phyloP scores from a whole-genome alignment of 1,140 invertebrate species.

The Eupeodes corollae region DNA sequence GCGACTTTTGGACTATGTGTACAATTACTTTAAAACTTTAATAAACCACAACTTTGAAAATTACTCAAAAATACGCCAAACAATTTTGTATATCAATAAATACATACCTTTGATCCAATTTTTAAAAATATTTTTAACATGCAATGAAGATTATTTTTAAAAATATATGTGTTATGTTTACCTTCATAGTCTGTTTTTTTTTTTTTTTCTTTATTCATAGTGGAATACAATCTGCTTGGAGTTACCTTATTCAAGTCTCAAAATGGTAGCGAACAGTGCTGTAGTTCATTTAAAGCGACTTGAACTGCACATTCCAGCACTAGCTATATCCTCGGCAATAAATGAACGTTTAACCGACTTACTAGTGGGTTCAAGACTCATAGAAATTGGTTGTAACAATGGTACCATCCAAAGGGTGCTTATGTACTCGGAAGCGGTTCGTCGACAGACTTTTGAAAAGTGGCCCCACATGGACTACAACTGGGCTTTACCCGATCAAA shows the following conservation, averaged over 20 bases:
- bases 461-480: constrained; percentile 97
- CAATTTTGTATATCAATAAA: no score
- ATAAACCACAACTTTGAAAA: no score
- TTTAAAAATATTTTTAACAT: no score
- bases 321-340: constrained; percentile 79
- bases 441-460: constrained; percentile 77
- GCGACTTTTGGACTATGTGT: no score
- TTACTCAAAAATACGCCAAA: no score
- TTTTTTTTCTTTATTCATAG: constrained; percentile 44
- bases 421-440: constrained; percentile 85
- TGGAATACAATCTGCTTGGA: constrained; percentile 82
- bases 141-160: no score
- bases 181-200: not conserved
- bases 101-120: no score
- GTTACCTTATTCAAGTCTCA: constrained; percentile 63
- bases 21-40: no score
- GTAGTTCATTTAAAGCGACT: constrained; percentile 71
- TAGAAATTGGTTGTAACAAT: constrained; percentile 35
- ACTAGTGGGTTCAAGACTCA: constrained; percentile 39
- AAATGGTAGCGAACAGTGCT: constrained; percentile 62
- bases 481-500: constrained; percentile 87
- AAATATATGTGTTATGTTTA: no score
- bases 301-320: constrained; percentile 68
- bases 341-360: constrained; percentile 74
- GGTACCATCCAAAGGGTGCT: constrained; percentile 43